phyloP scores from a whole-genome alignment of 2,888 invertebrate species.

The Synergus japonicus region DNA sequence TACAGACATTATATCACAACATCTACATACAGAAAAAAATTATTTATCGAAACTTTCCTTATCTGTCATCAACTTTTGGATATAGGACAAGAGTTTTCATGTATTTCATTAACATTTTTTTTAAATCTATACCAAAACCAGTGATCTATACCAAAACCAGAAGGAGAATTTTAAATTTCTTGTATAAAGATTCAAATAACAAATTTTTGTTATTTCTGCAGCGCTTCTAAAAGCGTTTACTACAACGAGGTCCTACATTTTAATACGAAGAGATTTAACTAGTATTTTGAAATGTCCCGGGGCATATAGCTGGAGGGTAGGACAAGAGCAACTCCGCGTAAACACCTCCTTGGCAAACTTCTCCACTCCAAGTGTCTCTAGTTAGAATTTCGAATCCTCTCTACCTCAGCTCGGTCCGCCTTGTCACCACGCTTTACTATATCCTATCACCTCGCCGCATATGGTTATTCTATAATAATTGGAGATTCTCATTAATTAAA shows the following conservation, averaged over 20 bases:
- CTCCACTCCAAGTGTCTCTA: constrained; percentile 36
- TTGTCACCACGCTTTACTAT: constrained; percentile 27
- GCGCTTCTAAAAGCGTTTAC: background rate
- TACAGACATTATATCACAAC: too few species aligned
- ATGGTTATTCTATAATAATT: constrained; percentile 31
- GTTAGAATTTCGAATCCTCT: constrained; percentile 32
- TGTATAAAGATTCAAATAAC: background rate
- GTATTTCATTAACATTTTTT: background rate
- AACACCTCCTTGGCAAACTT: constrained; percentile 31
- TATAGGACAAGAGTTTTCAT: too few species aligned
- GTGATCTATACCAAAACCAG: too few species aligned
- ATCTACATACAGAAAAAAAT: too few species aligned
- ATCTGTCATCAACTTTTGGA: too few species aligned
- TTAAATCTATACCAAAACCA: too few species aligned
- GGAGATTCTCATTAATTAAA: constrained; percentile 24
- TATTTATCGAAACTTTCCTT: too few species aligned
- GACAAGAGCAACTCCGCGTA: constrained; percentile 26
- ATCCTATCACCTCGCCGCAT: constrained; percentile 15
- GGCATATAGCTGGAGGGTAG: constrained; percentile 4
- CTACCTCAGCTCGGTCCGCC: background rate
- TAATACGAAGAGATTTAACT: constrained; percentile 28
- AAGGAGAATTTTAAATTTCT: background rate
- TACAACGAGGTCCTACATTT: background rate
- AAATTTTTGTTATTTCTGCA: constrained; percentile 15
- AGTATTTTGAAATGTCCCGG: constrained; percentile 26